Evolutionary conservation across 2,797 vertebrate genomes (phyloP).

Genomic region (Cossypha heuglini): DNA sequence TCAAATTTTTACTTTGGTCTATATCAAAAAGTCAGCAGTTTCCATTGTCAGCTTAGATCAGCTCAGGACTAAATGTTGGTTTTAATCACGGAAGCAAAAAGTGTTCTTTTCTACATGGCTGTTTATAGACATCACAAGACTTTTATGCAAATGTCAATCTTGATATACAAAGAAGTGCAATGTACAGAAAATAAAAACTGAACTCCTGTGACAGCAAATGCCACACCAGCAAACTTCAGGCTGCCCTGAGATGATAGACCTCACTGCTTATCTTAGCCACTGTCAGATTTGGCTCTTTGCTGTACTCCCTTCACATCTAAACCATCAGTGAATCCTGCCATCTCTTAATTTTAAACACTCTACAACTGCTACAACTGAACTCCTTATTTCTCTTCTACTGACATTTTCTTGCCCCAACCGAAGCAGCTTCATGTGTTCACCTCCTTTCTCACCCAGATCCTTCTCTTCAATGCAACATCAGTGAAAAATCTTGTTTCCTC

Average conservation of each 20-base stretch:
- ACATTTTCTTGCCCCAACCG: not conserved
- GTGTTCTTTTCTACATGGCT: not conserved
- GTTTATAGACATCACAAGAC: constrained; percentile 1
- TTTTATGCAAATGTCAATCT: constrained; percentile 45
- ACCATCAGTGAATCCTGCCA: not conserved
- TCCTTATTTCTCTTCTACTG: not conserved
- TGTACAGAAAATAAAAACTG: constrained; percentile 16
- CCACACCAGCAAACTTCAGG: constrained; percentile 15
- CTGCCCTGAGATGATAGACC: not conserved
- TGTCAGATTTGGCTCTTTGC: not conserved
- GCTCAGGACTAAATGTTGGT: not conserved
- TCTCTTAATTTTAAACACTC: not conserved
- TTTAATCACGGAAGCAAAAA: constrained; percentile 4
- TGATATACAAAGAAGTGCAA: not conserved
- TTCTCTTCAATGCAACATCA: not conserved
- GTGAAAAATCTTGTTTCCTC: not conserved
- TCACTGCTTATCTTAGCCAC: not conserved
- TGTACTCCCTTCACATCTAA: not conserved
- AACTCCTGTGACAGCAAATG: constrained; percentile 31
- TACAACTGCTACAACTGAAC: not conserved
- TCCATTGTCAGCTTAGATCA: constrained; percentile 25
- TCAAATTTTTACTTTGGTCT: not conserved
- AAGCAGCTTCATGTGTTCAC: not conserved
- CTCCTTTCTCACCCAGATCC: not conserved
- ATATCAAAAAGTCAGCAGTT: not conserved